Percentiles rank a stretch among this genome's conserved stretches.
These are phyloP conservation scores for Myiothlypis coronata DNA, from an alignment of 2,797 vertebrate species.

Conservation along the genomic window DNA sequence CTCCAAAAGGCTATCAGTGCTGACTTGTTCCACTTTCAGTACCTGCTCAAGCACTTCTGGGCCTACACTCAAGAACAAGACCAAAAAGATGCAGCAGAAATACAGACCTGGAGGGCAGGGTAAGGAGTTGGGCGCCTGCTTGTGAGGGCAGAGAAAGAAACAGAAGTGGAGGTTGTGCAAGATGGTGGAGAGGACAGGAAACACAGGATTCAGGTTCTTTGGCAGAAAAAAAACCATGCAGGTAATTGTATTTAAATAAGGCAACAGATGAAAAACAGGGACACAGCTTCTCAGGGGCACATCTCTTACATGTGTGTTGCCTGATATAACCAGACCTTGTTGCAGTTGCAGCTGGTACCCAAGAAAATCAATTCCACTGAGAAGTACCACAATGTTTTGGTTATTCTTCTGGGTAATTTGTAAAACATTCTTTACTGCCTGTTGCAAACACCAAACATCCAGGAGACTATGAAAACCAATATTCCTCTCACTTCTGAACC, in stretches of 20 bases:
- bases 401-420: background rate
- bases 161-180: background rate
- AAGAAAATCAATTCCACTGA: background rate
- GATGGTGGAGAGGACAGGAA: background rate
- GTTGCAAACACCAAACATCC: background rate
- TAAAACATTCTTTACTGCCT: background rate
- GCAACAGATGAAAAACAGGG: background rate
- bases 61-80: background rate
- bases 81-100: background rate
- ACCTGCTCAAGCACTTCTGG: background rate
- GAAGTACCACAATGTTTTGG: background rate
- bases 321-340: background rate
- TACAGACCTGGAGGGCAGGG: background rate
- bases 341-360: background rate
- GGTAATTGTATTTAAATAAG: background rate
- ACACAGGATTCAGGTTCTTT: background rate
- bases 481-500: background rate
- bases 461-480: background rate
- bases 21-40: background rate
- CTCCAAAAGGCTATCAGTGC: background rate
- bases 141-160: background rate
- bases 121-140: background rate
- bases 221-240: accelerated
- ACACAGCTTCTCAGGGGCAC: background rate
- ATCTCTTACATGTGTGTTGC: background rate